phyloP scores from a whole-genome alignment of 2,888 invertebrate species.

The Bedellia somnulentella region DNA sequence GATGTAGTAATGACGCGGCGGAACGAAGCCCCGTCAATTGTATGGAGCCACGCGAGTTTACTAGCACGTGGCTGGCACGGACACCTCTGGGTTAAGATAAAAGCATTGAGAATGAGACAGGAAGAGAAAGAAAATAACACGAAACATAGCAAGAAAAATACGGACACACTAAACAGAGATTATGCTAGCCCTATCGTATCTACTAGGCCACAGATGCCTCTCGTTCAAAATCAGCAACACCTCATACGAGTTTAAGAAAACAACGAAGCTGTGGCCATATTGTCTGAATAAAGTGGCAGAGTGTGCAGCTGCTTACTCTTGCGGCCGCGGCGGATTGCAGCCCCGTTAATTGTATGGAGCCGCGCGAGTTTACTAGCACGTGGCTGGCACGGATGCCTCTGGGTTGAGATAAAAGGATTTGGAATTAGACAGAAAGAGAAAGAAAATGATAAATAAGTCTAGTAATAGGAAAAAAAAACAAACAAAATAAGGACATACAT shows the following conservation, averaged over 20 bases:
- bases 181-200: neutral
- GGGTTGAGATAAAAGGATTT: no score
- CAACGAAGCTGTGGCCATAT: no score
- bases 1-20: slow-evolving; percentile 71
- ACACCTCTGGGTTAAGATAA: slow-evolving; percentile 65
- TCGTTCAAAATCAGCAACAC: no score
- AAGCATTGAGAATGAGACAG: neutral
- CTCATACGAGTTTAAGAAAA: no score
- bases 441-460: no score
- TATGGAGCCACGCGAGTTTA: slow-evolving; percentile 72
- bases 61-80: slow-evolving; percentile 80
- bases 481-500: no score
- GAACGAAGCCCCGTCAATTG: slow-evolving; percentile 79
- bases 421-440: no score
- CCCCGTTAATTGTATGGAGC: slow-evolving; percentile 75
- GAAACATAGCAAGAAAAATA: no score
- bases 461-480: no score
- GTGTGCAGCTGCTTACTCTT: slow-evolving; percentile 71
- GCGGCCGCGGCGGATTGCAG: slow-evolving; percentile 79
- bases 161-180: no score
- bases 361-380: slow-evolving; percentile 73
- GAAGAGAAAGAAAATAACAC: slow-evolving; percentile 2
- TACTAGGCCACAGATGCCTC: neutral
- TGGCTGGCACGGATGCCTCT: slow-evolving; percentile 84
- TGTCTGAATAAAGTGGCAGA: no score